phyloP scores from a whole-genome alignment of 1,140 invertebrate species.

The Zaprionus gabonicus region DNA sequence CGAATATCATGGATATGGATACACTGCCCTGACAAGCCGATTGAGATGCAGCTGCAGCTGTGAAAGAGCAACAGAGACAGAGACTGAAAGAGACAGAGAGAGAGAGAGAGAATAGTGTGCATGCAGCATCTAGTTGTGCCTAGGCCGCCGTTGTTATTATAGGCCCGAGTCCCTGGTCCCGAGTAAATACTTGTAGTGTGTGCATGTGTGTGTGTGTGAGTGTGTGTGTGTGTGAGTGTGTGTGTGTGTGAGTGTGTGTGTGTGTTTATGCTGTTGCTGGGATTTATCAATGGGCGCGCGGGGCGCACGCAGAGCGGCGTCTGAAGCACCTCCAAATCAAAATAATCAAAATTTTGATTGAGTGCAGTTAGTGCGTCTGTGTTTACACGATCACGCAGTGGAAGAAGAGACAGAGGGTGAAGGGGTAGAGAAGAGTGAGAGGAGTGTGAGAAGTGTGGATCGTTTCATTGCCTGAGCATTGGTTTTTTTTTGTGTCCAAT shows the following conservation, averaged over 20 bases:
- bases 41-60: slow-evolving; percentile 75
- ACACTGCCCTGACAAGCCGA: slow-evolving; percentile 72
- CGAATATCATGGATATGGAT: slow-evolving; percentile 80
- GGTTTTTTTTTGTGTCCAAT: slow-evolving; percentile 68
- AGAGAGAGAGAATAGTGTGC: background rate
- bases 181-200: slow-evolving; percentile 50
- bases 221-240: slow-evolving; percentile 36
- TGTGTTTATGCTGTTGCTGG: slow-evolving; percentile 56
- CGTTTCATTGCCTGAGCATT: slow-evolving; percentile 51
- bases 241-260: slow-evolving; percentile 12
- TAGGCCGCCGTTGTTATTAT: slow-evolving; percentile 62
- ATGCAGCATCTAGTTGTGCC: slow-evolving; percentile 18
- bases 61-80: background rate
- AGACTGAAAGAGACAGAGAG: background rate
- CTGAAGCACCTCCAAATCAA: slow-evolving; percentile 78
- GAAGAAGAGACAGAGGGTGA: slow-evolving; percentile 13
- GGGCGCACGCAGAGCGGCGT: slow-evolving; percentile 35
- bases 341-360: slow-evolving; percentile 83
- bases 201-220: slow-evolving; percentile 4
- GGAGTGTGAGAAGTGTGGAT: slow-evolving; percentile 31
- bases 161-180: slow-evolving; percentile 48
- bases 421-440: slow-evolving; percentile 29
- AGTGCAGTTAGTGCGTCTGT: slow-evolving; percentile 80
- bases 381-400: slow-evolving; percentile 63
- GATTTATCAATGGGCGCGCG: slow-evolving; percentile 61